phyloP scores from a whole-genome alignment of 2,797 vertebrate species.

The Synaphobranchus kaupii region DNA sequence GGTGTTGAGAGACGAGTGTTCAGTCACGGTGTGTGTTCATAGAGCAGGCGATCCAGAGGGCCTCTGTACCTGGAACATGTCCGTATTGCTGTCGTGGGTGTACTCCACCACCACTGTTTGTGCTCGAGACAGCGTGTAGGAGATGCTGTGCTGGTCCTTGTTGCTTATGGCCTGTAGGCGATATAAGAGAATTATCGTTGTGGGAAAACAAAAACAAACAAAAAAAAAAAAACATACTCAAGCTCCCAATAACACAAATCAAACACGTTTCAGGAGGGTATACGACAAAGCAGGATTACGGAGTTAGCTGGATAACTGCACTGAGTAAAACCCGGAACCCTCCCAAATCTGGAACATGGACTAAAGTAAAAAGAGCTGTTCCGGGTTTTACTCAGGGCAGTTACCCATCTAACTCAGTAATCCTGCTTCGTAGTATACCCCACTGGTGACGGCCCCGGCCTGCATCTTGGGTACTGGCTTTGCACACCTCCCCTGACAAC shows the following conservation, averaged over 20 bases:
- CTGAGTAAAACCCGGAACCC: too few relatives aligned
- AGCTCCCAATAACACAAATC: neutral
- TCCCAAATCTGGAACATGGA: too few relatives aligned
- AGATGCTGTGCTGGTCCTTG: slow-evolving; percentile 95
- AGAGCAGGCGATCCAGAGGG: neutral
- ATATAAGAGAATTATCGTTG: slow-evolving; percentile 12
- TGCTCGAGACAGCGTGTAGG: slow-evolving; percentile 86
- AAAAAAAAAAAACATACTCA: neutral
- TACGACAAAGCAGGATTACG: too few relatives aligned
- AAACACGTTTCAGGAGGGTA: too few relatives aligned
- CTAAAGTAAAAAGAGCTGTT: too few relatives aligned
- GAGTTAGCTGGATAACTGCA: too few relatives aligned
- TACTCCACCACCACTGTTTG: slow-evolving; percentile 97
- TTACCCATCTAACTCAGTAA: too few relatives aligned
- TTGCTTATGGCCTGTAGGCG: slow-evolving; percentile 84
- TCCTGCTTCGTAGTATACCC: too few relatives aligned
- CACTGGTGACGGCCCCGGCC: too few relatives aligned
- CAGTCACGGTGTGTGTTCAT: too few relatives aligned
- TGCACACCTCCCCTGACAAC: neutral
- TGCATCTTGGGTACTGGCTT: neutral
- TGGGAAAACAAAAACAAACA: neutral
- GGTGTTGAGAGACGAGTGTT: too few relatives aligned
- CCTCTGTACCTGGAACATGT: slow-evolving; percentile 92
- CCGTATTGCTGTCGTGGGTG: slow-evolving; percentile 86
- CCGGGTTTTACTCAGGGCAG: too few relatives aligned